Base-by-base conservation (phyloP, 2,113 vertebrate genomes). In the Cryptoleucopteryx plumbea region DNA sequence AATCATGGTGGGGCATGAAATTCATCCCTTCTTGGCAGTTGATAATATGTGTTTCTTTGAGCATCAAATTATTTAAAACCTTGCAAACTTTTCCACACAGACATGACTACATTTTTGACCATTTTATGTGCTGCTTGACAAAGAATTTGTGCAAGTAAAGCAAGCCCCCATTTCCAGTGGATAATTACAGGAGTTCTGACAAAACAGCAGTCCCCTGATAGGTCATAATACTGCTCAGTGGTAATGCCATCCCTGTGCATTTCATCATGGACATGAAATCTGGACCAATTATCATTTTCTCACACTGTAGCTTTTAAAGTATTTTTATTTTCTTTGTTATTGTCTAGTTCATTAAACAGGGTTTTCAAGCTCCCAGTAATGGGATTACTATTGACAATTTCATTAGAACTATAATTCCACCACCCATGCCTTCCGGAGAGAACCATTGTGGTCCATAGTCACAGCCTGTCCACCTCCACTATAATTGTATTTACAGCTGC, bases 301-400 rank as follows among this genome's bases (percentile, higher is more conserved):
- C 83, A 47, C 96, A 87, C 82, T 95, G 94, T 91, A 93, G 87
- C 96, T 97, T 98, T 96, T 94, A 91, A 97, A 95, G 92, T 90
- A 83, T 95, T 97, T 97, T 97, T 98, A 92, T 97, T 98, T 97
- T 97, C 82, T 97, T 97, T 97, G 84, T 98, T 96, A 94, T 86
- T 97, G 95, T 97, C 94, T 96, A 98, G 96, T 97, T 98, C 97
- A 98, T 98, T 98, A 97, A 97, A 97, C 93, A 96, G 90, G 73
- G 77, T 95, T 98, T 98, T 96, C 96, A 93, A 96, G 93, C 92
- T 97, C 92, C 90, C 91, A 92, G 93, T 97, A 98, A 97, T 93
- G 96, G 96, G 93, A 97, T 98, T 97, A 97, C 90, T 98, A 98
- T 97, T 97, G 98, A 97, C 97, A 97, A 90, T 97, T 98, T 98